phyloP scores from a whole-genome alignment of 2,888 invertebrate species.

The Tiliacea aurago region DNA sequence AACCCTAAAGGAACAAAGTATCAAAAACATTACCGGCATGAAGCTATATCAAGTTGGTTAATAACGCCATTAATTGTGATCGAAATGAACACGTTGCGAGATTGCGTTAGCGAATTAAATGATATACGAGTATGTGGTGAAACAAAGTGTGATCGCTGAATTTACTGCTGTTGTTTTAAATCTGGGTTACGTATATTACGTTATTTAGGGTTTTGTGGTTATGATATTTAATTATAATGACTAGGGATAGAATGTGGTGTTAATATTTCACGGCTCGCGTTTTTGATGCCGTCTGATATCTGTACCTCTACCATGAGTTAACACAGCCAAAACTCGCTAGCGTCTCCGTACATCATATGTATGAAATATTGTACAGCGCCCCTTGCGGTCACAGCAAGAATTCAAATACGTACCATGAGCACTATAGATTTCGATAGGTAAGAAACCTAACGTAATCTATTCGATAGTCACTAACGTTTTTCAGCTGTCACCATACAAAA shows the following conservation, averaged over 20 bases:
- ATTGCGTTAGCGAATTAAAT: slow-evolving; percentile 60
- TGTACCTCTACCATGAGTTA: no score
- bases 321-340: no score
- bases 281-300: no score
- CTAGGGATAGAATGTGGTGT: fast-evolving
- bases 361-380: no score
- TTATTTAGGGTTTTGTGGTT: background rate
- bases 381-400: no score
- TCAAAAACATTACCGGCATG: slow-evolving; percentile 37
- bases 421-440: no score
- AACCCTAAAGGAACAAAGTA: slow-evolving; percentile 19
- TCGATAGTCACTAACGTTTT: no score
- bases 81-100: slow-evolving; percentile 51
- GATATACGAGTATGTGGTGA: slow-evolving; percentile 42
- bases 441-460: no score
- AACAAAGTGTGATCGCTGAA: slow-evolving; percentile 31
- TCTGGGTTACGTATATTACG: background rate
- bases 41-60: slow-evolving; percentile 53
- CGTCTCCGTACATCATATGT: no score
- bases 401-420: no score
- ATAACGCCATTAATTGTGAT: slow-evolving; percentile 55
- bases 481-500: no score
- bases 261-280: background rate
- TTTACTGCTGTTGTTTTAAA: slow-evolving; percentile 10
- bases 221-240: background rate